These are phyloP conservation scores for Daphoenositta chrysoptera DNA, from an alignment of 2,113 vertebrate species.

Conservation along the genomic window DNA sequence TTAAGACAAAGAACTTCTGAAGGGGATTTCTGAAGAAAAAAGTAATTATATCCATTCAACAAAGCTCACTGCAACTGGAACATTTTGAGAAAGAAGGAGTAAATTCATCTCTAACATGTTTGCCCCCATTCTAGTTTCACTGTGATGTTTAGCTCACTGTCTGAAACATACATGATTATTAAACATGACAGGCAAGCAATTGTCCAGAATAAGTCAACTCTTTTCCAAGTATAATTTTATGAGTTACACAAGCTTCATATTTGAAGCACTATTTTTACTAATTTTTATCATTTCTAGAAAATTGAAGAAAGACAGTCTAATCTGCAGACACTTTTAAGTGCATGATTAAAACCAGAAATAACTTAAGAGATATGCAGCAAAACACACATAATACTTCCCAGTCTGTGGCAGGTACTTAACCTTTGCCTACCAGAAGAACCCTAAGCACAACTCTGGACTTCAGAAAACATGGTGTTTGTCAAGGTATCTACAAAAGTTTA, in stretches of 20 bases:
- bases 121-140: not conserved
- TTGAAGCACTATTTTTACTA: not conserved
- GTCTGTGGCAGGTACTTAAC: not conserved
- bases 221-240: not conserved
- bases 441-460: not conserved
- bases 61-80: not conserved
- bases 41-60: not conserved
- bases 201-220: not conserved
- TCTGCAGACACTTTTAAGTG: not conserved
- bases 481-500: not conserved
- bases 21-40: not conserved
- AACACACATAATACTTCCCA: not conserved
- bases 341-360: not conserved
- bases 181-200: not conserved
- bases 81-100: not conserved
- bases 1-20: not conserved
- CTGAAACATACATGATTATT: accelerated
- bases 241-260: not conserved
- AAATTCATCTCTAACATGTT: not conserved
- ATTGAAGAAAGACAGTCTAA: not conserved
- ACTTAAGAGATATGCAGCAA: not conserved
- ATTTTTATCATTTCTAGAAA: not conserved
- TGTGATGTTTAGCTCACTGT: not conserved
- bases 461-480: not conserved
- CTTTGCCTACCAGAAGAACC: not conserved